These are phyloP conservation scores for Tholera decimalis DNA, from an alignment of 2,888 invertebrate genomes.

Conservation along the genomic window DNA sequence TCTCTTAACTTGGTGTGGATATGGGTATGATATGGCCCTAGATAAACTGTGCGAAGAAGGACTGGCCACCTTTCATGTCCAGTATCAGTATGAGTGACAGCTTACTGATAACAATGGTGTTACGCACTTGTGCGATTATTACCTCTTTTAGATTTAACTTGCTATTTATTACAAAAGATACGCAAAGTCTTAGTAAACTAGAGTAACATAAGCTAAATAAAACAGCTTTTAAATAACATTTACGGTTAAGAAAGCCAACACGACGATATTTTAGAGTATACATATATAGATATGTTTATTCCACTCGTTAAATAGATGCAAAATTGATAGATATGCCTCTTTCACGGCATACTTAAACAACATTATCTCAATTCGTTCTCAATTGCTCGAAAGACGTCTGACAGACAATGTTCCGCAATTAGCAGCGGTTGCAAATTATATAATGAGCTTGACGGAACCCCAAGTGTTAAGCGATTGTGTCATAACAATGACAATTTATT, in stretches of 20 bases:
- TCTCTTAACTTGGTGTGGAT: not conserved
- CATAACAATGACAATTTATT: slow-evolving; percentile 85
- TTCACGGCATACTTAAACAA: slow-evolving; percentile 38
- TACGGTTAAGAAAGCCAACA: too few species aligned
- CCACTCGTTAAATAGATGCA: slow-evolving; percentile 37
- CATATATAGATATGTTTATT: slow-evolving; percentile 9
- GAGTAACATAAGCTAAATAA: too few species aligned
- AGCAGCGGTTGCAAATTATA: slow-evolving; percentile 70
- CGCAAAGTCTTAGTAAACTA: too few species aligned
- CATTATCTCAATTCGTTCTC: slow-evolving; percentile 55
- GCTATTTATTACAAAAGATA: slow-evolving; percentile 12
- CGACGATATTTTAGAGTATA: too few species aligned
- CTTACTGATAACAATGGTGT: slow-evolving; percentile 60
- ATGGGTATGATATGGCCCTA: slow-evolving; percentile 41
- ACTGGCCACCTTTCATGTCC: slow-evolving; percentile 61
- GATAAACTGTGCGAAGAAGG: slow-evolving; percentile 60
- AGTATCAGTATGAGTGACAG: slow-evolving; percentile 65
- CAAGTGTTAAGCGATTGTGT: slow-evolving; percentile 74
- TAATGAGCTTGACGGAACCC: slow-evolving; percentile 64
- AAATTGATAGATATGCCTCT: slow-evolving; percentile 27
- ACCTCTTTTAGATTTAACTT: slow-evolving; percentile 23
- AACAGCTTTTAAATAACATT: too few species aligned
- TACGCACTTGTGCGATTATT: slow-evolving; percentile 37
- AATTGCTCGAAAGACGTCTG: slow-evolving; percentile 48
- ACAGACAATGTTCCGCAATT: slow-evolving; percentile 65